These are phyloP conservation scores for Eumaeus atala DNA, from an alignment of 1,140 invertebrate species.

Conservation along the genomic window DNA sequence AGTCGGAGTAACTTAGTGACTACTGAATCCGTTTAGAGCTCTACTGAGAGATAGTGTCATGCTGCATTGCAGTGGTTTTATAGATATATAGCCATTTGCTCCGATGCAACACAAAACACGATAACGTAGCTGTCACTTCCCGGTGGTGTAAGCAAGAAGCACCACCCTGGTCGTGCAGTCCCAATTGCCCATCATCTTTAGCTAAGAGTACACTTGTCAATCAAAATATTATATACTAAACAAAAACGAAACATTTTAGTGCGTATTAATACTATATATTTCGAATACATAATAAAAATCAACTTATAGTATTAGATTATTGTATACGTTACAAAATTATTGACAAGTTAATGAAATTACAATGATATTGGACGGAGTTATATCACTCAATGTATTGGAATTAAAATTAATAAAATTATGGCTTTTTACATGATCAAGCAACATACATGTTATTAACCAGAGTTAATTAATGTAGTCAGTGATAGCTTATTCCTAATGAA, in stretches of 20 bases:
- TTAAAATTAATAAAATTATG: conserved; percentile 67
- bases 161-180: too few relatives aligned
- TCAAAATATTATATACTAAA: background rate
- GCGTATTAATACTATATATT: conserved; percentile 61
- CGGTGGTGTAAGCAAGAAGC: too few relatives aligned
- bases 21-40: too few relatives aligned
- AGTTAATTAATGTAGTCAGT: conserved; percentile 40
- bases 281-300: conserved; percentile 41
- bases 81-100: too few relatives aligned
- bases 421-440: conserved; percentile 61
- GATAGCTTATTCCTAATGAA: conserved; percentile 40
- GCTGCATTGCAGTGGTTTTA: too few relatives aligned
- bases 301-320: conserved; percentile 14
- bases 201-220: too few relatives aligned
- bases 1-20: too few relatives aligned
- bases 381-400: conserved; percentile 34
- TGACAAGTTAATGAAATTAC: conserved; percentile 30
- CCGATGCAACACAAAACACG: too few relatives aligned
- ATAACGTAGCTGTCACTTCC: too few relatives aligned
- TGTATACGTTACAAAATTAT: conserved; percentile 14
- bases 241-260: conserved; percentile 30
- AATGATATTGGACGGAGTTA: conserved; percentile 59
- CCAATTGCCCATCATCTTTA: too few relatives aligned
- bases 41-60: too few relatives aligned
- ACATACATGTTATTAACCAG: conserved; percentile 44